Percentiles rank a stretch among this genome's conserved stretches.
phyloP scores from a whole-genome alignment of 2,797 vertebrate genomes.

The Gambusia yucatana region DNA sequence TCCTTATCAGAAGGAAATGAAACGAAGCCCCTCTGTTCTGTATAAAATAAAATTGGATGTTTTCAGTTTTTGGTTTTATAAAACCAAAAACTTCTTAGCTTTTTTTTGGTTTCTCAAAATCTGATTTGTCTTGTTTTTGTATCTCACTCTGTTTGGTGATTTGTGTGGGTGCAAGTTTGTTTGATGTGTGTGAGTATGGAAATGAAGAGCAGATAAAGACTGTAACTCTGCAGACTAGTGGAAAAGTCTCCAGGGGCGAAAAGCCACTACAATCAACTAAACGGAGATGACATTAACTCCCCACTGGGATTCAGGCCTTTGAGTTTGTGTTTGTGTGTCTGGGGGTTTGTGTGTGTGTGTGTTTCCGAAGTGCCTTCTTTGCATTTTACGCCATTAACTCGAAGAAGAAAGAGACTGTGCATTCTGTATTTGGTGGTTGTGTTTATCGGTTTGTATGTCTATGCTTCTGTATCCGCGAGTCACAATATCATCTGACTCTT shows the following conservation, averaged over 20 bases:
- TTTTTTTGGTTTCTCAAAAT: background rate
- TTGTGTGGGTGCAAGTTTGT: background rate
- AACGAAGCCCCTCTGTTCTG: background rate
- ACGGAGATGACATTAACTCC: constrained; percentile 70
- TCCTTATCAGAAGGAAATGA: background rate
- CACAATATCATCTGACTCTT: constrained; percentile 56
- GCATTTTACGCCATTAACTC: constrained; percentile 68
- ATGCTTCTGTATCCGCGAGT: background rate
- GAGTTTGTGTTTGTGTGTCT: constrained; percentile 15
- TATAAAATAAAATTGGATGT: background rate
- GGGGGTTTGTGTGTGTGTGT: constrained; percentile 19
- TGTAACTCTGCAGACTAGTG: constrained; percentile 50
- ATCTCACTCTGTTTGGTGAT: background rate
- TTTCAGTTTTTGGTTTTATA: background rate
- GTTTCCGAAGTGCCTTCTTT: constrained; percentile 39
- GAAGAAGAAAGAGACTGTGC: constrained; percentile 7
- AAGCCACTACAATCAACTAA: constrained; percentile 69
- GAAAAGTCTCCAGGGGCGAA: constrained; percentile 67
- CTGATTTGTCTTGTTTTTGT: constrained; percentile 2
- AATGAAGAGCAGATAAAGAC: constrained; percentile 50
- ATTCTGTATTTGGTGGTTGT: constrained; percentile 11
- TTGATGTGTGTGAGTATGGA: constrained; percentile 32
- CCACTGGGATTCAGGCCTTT: constrained; percentile 37
- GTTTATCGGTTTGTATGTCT: background rate
- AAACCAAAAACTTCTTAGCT: background rate